phyloP scores from a whole-genome alignment of 1,140 invertebrate species.

The silkworm (Bombyx mori) region DNA sequence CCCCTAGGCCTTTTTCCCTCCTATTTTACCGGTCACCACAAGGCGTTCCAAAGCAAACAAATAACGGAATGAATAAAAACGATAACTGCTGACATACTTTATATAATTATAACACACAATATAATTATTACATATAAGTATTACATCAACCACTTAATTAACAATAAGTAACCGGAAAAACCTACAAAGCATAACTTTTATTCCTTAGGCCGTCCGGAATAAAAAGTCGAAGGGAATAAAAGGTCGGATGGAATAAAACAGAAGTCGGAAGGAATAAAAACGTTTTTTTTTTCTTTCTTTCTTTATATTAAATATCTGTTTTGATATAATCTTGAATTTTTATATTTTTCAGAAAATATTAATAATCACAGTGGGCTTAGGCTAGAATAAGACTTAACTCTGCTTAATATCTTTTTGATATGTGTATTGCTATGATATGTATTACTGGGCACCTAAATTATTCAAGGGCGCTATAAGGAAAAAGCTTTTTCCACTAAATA shows the following conservation, averaged over 20 bases:
- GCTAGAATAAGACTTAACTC: neutral
- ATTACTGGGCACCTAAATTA: conserved; percentile 54
- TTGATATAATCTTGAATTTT: conserved; percentile 9
- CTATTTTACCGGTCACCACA: no score
- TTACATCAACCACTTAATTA: no score
- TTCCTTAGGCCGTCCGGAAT: no score
- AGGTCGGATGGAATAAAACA: no score
- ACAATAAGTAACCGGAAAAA: no score
- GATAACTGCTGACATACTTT: conserved; percentile 49
- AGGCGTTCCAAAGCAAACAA: neutral
- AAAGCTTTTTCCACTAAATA: no score
- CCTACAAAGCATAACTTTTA: no score
- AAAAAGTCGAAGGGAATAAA: no score
- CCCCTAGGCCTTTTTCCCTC: no score
- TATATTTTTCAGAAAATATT: conserved; percentile 39
- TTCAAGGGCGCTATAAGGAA: no score
- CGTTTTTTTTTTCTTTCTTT: conserved; percentile 9
- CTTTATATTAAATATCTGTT: conserved; percentile 2
- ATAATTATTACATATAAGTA: neutral
- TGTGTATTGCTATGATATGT: conserved; percentile 36
- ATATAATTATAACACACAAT: conserved; percentile 50
- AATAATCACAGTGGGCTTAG: conserved; percentile 11
- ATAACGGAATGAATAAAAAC: conserved; percentile 1
- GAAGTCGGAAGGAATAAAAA: no score
- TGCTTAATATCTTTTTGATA: no score